Percentiles rank a stretch among this genome's conserved stretches.
These are phyloP conservation scores for Junonia oenone DNA, from an alignment of 2,888 invertebrate species.

Conservation along the genomic window DNA sequence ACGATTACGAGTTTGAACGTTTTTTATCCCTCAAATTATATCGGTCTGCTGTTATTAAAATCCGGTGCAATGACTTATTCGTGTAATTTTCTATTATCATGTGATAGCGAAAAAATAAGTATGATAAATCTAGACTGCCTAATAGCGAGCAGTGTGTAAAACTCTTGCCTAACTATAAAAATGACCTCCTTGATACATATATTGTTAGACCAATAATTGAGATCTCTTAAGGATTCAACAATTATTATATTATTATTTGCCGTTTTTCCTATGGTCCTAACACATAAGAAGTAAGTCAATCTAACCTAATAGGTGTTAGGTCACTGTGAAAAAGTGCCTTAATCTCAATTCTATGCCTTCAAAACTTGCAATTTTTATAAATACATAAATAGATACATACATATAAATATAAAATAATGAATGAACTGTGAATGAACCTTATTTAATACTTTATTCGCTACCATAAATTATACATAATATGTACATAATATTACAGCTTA, in stretches of 20 bases:
- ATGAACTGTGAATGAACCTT: not conserved
- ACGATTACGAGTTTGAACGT: constrained; percentile 24
- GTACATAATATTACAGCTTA: not conserved
- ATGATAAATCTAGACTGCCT: not conserved
- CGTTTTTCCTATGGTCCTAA: not conserved
- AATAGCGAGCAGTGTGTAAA: too few species aligned
- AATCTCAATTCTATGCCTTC: not conserved
- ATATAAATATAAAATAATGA: not conserved
- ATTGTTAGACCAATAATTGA: not conserved
- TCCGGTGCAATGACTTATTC: constrained; percentile 21
- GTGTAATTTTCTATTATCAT: not conserved
- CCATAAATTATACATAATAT: not conserved
- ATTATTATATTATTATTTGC: not conserved
- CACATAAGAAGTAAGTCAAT: not conserved
- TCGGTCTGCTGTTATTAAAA: not conserved
- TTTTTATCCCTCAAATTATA: not conserved
- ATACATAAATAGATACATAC: not conserved
- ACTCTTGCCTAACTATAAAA: too few species aligned
- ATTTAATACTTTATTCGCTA: not conserved
- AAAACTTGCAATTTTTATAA: not conserved
- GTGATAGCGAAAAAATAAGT: too few species aligned
- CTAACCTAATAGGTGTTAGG: constrained; percentile 19
- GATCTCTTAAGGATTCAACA: not conserved
- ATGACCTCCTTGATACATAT: not conserved
- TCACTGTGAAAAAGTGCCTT: constrained; percentile 2